Evolutionary conservation across 1,140 invertebrate species (phyloP).

Genomic region (Macrobrachium nipponense): DNA sequence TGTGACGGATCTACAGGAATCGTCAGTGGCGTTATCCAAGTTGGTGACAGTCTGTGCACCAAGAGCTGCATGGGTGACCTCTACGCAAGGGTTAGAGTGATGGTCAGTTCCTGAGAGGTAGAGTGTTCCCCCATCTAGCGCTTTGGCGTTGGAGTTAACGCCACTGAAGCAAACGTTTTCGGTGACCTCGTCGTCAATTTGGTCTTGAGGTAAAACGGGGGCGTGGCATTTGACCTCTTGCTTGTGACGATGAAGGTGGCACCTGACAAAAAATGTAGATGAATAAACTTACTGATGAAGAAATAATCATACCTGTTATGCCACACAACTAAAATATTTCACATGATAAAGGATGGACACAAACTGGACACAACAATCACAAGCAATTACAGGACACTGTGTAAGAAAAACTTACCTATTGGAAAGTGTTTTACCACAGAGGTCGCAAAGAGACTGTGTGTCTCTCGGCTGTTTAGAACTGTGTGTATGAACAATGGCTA

Average conservation of each 20-base stretch:
- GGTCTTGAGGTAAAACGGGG: background rate
- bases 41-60: too few species aligned
- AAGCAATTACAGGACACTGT: background rate
- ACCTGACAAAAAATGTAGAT: constrained; percentile 7
- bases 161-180: too few species aligned
- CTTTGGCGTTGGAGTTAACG: too few species aligned
- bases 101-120: too few species aligned
- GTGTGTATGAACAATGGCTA: constrained; percentile 26
- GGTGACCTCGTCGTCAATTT: background rate
- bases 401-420: constrained; percentile 31
- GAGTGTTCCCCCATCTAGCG: too few species aligned
- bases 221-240: constrained; percentile 34
- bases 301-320: too few species aligned
- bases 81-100: too few species aligned
- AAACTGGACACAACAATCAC: background rate
- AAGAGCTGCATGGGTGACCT: too few species aligned
- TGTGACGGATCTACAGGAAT: too few species aligned
- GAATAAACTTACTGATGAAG: too few species aligned
- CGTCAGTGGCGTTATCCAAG: too few species aligned
- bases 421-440: constrained; percentile 44
- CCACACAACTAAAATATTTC: background rate
- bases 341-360: background rate
- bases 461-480: background rate
- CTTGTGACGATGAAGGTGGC: constrained; percentile 43
- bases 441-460: constrained; percentile 36